Evolutionary conservation across 2,888 invertebrate species (phyloP), one percentile per base, ranked within the genome.

Genomic region (Saturnia pavonia): DNA sequence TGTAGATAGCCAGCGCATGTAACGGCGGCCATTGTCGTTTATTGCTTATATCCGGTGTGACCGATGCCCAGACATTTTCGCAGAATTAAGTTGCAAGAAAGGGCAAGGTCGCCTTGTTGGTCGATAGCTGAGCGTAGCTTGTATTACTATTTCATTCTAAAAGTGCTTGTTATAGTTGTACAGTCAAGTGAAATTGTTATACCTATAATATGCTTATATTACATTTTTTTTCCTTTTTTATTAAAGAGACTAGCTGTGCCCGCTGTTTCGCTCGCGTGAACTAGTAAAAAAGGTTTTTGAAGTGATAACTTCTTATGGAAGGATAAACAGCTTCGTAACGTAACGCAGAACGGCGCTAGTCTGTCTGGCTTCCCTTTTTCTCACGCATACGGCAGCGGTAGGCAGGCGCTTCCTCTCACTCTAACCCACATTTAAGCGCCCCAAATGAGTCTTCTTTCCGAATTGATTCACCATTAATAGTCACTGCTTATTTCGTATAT

Each of bases 31-130:
- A 88, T 88, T 88, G 87, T 84, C 79, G 82, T 71, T 89, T 78
- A 90, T 90, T 90, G 88, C 85, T 84, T 81, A 83, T 86, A 85
- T 90, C 91, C 90, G 89, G 83, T 77, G 76, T 78, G 79, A 74
- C 75, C 75, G 66, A 40, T 40, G 65, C 40, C 65, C 8, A n/a
- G 40, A 65, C 19, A 65, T 65, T 65, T 40, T 65, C 65, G 57
- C 65, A 16, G 65, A 65, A 65, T 65, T 65, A 65, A 65, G 40
- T n/a, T n/a, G 9, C 40, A 65, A 65, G 65, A 65, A 65, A 65
- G 65, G 65, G 65, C 65, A 65, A 65, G 40, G 40, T 65, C 19
- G 34, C 16, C 25, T 27, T 60, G 12, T 60, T 27, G 57, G 14
- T 25, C 19, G 14, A 6, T 60, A 60, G 14, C 27, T 60, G 57